phyloP scores from a whole-genome alignment of 2,113 vertebrate genomes.

The Bagarius yarrelli region DNA sequence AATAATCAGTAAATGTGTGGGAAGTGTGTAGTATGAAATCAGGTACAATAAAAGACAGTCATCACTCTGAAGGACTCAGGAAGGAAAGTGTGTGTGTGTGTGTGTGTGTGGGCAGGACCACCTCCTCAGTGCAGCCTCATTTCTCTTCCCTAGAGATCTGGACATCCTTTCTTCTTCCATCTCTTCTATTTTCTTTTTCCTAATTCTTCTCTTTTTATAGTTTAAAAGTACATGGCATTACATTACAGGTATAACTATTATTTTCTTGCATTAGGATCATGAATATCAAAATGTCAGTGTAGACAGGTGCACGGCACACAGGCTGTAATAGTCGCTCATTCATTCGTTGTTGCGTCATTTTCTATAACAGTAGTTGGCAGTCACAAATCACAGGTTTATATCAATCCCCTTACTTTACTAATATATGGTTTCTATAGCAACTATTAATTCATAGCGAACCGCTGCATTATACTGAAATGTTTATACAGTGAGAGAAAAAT shows the following conservation, averaged over 20 bases:
- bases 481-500: too few species aligned
- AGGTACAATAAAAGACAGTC: slow-evolving; percentile 50
- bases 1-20: slow-evolving; percentile 16
- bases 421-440: neutral
- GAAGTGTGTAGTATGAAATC: slow-evolving; percentile 51
- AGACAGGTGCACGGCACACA: neutral
- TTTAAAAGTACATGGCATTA: neutral
- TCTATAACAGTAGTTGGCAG: neutral
- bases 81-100: slow-evolving; percentile 52
- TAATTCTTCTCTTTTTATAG: slow-evolving; percentile 10
- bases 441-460: neutral
- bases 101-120: slow-evolving; percentile 65
- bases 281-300: neutral
- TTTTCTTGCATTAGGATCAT: neutral
- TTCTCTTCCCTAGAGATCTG: slow-evolving; percentile 43
- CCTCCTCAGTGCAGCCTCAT: slow-evolving; percentile 58
- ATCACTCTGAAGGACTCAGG: slow-evolving; percentile 55
- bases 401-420: neutral
- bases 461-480: too few species aligned
- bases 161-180: slow-evolving; percentile 22
- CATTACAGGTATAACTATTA: neutral
- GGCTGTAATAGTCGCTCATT: neutral
- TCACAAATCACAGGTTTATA: neutral
- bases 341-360: neutral
- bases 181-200: slow-evolving; percentile 1